Evolutionary conservation across 2,113 vertebrate genomes (phyloP).

Genomic region (Maccullochella peelii): DNA sequence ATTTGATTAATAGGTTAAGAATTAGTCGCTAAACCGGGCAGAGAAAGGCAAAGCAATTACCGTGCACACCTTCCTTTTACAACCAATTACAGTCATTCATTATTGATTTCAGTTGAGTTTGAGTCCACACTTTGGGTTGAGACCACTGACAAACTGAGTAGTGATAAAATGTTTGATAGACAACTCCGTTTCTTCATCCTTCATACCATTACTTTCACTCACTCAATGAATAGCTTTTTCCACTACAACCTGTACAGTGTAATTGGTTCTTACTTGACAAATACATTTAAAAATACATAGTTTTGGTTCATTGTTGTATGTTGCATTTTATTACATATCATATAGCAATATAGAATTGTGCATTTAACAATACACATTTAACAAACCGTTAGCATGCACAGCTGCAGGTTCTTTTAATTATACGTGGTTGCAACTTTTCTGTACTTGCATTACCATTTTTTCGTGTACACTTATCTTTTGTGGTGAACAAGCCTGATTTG

Average conservation of each 20-base stretch:
- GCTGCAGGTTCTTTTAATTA: not conserved
- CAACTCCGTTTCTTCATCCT: too few species aligned
- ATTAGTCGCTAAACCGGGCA: slow-evolving; percentile 1
- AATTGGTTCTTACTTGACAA: too few species aligned
- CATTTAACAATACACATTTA: not conserved
- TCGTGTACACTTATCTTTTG: slow-evolving; percentile 20
- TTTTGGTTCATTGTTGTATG: not conserved
- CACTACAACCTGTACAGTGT: not conserved
- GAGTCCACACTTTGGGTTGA: not conserved
- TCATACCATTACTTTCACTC: too few species aligned
- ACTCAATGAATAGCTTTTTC: not conserved
- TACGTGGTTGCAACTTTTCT: not conserved
- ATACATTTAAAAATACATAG: not conserved
- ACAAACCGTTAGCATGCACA: not conserved
- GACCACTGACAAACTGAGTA: not conserved
- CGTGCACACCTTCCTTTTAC: not conserved
- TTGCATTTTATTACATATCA: not conserved
- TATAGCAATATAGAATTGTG: not conserved
- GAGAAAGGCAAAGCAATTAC: slow-evolving; percentile 3
- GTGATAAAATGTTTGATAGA: not conserved
- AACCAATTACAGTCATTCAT: not conserved
- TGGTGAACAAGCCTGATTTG: slow-evolving; percentile 11
- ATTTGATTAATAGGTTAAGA: slow-evolving; percentile 38
- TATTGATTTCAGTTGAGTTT: not conserved
- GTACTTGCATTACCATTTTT: not conserved